Percentiles rank a stretch among this genome's conserved stretches.
Conservation (phyloP, 2,113 vertebrate genomes). For the Mastomys coucha region DNA sequence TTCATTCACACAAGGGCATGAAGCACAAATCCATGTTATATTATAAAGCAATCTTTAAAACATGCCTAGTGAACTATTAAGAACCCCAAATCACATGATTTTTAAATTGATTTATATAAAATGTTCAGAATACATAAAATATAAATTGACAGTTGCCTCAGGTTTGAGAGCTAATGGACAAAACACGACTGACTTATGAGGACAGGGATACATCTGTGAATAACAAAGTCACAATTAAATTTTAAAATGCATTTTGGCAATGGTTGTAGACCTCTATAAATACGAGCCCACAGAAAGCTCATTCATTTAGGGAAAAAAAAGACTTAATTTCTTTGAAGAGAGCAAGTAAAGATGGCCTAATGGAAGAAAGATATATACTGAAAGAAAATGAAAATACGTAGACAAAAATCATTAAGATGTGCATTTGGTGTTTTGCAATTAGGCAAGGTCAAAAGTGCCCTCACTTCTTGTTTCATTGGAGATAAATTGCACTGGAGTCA, state of each 20-base stretch:
- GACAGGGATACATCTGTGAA: background rate
- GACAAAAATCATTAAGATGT: background rate
- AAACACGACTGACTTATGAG: background rate
- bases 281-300: too few relatives aligned
- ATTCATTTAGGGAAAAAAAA: background rate
- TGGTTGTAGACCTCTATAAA: background rate
- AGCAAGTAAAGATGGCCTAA: background rate
- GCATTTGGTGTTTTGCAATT: background rate
- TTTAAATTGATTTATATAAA: background rate
- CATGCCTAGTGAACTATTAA: background rate
- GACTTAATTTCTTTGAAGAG: background rate
- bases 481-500: background rate
- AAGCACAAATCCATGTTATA: background rate
- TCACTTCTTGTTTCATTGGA: background rate
- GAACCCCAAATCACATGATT: background rate
- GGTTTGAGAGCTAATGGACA: background rate
- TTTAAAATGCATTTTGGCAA: background rate
- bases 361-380: background rate
- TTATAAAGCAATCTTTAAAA: background rate
- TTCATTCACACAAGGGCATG: background rate
- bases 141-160: background rate
- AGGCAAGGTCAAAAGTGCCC: background rate
- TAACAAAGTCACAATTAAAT: background rate
- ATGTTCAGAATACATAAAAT: background rate
- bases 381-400: background rate